Evolutionary conservation across 23 tunicate species (phyloP), one percentile per base, ranked within the genome.

Genomic region (Aplidium turbinatum): DNA sequence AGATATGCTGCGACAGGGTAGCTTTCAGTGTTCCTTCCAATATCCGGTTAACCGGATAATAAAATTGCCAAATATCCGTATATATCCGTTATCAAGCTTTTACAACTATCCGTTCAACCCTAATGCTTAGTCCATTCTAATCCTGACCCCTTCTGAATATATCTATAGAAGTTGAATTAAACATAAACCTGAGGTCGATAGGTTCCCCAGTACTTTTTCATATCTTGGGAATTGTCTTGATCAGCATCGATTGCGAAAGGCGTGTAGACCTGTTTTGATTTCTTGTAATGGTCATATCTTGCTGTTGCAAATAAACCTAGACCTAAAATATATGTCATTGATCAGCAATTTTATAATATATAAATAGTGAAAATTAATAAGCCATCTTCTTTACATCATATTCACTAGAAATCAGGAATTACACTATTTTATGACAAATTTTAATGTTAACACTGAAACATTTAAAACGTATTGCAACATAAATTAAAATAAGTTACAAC

Each of bases 141-240:
- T 42, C 13, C 48, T 42, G 13, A 42, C 48, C 13, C 13, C 13
- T 42, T 42, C 48, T 42, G 13, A 42, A 9, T 13, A 42, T n/a
- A 42, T 9, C 50, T 42, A 63, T 13, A 63, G 30, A 7, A 63
- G 51, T 19, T 19, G 26, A 23, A 22, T 7, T 38, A 5, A 61
- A 3, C 74, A 42, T 62, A 33, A 5, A 91, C 97, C 78, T 91
- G 97, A 0, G 96, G 90, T 42, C 99, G 57, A 69, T 95, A 95
- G 5, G 92, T 87, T 58, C 99, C 99, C 99, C 99, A 95, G 47
- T 78, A 95, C 21, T 61, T 72, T 19, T 39, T 40, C 85, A 77
- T 73, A 45, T 86, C 89, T 21, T 32, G 22, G 57, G 45, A 6
- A 2, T 47, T 58, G 9, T 33, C 16, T 16, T 58, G 4, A 36